phyloP scores from a whole-genome alignment of 2,888 invertebrate genomes.

The Agrotis segetum region DNA sequence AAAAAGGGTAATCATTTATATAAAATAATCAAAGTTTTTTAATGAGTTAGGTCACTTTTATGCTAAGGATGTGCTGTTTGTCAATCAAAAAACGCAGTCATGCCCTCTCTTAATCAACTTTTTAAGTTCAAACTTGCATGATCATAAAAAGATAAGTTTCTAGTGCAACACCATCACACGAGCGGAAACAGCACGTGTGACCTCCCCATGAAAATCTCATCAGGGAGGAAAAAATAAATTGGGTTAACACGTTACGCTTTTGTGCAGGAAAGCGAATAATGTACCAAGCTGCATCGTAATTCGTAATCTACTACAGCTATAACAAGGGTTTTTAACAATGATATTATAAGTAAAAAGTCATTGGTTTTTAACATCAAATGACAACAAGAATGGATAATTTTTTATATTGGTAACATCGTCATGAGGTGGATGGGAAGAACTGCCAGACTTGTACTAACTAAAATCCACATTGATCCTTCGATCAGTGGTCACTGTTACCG shows the following conservation, averaged over 20 bases:
- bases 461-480: too few species aligned
- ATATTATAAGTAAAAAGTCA: too few species aligned
- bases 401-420: too few species aligned
- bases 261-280: neutral
- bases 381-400: too few species aligned
- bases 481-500: too few species aligned
- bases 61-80: neutral
- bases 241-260: neutral
- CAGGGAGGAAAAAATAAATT: slow-evolving; percentile 15
- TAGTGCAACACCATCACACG: slow-evolving; percentile 2
- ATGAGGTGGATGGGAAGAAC: too few species aligned
- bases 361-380: too few species aligned
- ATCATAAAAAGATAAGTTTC: neutral
- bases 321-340: too few species aligned
- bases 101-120: neutral
- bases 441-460: too few species aligned
- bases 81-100: neutral
- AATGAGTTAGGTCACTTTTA: too few species aligned
- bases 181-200: slow-evolving; percentile 4
- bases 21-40: too few species aligned
- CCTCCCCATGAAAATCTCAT: slow-evolving; percentile 5
- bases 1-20: too few species aligned
- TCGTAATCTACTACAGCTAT: neutral
- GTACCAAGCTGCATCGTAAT: neutral
- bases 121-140: neutral